phyloP scores from a whole-genome alignment of 2,113 vertebrate genomes.

The Cnemophilus loriae region DNA sequence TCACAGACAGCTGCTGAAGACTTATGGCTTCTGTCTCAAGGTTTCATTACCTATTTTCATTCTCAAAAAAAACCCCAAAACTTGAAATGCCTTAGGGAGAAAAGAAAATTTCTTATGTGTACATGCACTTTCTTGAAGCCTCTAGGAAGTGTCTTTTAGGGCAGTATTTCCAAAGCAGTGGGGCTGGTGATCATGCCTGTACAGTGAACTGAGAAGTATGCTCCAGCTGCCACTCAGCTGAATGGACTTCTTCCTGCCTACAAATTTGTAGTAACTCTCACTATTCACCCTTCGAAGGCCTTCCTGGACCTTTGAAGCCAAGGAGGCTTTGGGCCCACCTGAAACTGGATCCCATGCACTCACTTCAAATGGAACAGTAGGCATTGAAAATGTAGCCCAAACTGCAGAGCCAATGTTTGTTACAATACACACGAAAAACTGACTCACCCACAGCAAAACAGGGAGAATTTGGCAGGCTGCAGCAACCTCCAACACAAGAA shows the following conservation, averaged over 20 bases:
- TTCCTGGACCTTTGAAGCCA: no score
- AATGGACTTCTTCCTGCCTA: not conserved
- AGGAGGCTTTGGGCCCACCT: not conserved
- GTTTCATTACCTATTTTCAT: not conserved
- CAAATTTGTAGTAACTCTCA: not conserved
- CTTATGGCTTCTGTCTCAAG: not conserved
- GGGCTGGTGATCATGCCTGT: not conserved
- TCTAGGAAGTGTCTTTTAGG: rapidly evolving
- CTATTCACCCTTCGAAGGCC: not conserved
- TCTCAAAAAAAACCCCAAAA: not conserved
- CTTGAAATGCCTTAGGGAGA: not conserved
- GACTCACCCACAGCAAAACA: not conserved
- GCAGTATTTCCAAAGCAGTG: not conserved
- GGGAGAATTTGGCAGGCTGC: not conserved
- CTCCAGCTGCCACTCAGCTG: not conserved
- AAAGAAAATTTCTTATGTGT: not conserved
- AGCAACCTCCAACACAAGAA: not conserved
- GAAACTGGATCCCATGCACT: not conserved
- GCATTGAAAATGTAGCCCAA: not conserved
- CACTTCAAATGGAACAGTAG: not conserved
- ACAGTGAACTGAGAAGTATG: not conserved
- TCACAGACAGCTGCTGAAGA: not conserved
- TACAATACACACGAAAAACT: rapidly evolving
- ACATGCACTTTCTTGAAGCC: not conserved
- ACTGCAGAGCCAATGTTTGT: not conserved